A percentile compares a stretch with the other conserved stretches of the same genome.
Conservation (phyloP, 2,113 vertebrate species). For the Bubo blakistoni region DNA sequence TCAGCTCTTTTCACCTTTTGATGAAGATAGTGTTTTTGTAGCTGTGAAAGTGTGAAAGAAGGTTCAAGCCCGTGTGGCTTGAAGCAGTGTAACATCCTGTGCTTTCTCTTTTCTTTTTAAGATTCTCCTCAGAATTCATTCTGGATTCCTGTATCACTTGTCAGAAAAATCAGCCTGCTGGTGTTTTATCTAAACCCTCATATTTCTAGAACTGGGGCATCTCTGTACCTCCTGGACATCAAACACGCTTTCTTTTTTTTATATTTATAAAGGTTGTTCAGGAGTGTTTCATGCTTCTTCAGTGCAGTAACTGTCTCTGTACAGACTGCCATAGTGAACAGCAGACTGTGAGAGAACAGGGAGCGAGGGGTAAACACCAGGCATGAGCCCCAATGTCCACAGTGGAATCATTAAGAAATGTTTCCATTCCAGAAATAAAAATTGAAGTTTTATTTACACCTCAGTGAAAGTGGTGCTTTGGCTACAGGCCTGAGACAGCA, state of each 20-base stretch:
- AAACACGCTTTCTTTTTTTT: not conserved
- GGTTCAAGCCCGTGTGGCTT: not conserved
- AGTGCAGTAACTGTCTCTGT: not conserved
- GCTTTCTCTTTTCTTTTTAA: not conserved
- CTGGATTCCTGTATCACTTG: not conserved
- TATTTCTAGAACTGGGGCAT: not conserved
- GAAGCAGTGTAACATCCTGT: not conserved
- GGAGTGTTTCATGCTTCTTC: not conserved
- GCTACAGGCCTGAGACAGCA: not conserved
- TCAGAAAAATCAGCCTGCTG: not conserved
- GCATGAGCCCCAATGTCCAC: no score
- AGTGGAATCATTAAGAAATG: not conserved
- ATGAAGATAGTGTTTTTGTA: not conserved
- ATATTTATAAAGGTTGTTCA: not conserved
- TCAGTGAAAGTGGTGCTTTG: not conserved
- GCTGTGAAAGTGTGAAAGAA: not conserved
- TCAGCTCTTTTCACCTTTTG: not conserved
- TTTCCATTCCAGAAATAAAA: not conserved
- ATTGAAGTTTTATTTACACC: not conserved
- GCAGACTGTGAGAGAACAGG: not conserved
- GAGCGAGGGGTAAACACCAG: not conserved
- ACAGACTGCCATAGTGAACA: not conserved
- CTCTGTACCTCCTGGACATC: not conserved
- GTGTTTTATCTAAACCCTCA: not conserved
- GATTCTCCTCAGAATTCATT: not conserved